Evolutionary conservation across 2,113 vertebrate genomes (phyloP), one percentile per base, ranked within the genome.

Genomic region (Boleophthalmus pectinirostris): DNA sequence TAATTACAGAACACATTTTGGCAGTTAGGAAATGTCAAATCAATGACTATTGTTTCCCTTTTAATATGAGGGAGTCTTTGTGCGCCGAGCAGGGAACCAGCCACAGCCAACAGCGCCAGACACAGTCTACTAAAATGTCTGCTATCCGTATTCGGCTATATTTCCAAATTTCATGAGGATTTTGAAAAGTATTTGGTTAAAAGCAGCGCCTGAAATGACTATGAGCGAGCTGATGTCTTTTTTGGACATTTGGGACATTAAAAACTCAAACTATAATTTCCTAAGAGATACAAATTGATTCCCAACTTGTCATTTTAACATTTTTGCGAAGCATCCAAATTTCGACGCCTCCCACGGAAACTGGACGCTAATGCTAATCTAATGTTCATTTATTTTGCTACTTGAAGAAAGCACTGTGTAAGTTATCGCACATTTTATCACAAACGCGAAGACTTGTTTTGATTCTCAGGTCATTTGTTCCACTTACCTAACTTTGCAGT

Each of bases 21-120:
- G 70, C 61, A 43, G 61, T 64, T 35, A 21, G 33, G 33, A 64
- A 64, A 64, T 64, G 33, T 64, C 18, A 79, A 95, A 93, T 94
- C 90, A 95, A 92, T 93, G 85, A 87, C 88, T 91, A 88, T 87
- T 91, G 88, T 84, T 80, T 87, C 66, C 82, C 74, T 80, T 90
- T 88, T 85, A 86, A 78, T 82, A 83, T 51, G 71, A 79, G 74
- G 71, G 79, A 83, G 83, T 85, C 86, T 85, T 71, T 74, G 75
- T 79, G 82, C 79, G 73, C 73, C 7, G 53, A 2, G 78, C 58
- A 0, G 61, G 20, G 61, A 73, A 64, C 71, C 75, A 45, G 60
- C 67, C 5, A 54, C 51, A 21, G 51, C 20, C 20, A n/a, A 43
- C 61, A 12, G 18, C 16, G 3, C 33, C 33, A 38, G 61, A 29